These are phyloP conservation scores for Heliconius sara DNA, from an alignment of 2,888 invertebrate species.

Conservation along the genomic window DNA sequence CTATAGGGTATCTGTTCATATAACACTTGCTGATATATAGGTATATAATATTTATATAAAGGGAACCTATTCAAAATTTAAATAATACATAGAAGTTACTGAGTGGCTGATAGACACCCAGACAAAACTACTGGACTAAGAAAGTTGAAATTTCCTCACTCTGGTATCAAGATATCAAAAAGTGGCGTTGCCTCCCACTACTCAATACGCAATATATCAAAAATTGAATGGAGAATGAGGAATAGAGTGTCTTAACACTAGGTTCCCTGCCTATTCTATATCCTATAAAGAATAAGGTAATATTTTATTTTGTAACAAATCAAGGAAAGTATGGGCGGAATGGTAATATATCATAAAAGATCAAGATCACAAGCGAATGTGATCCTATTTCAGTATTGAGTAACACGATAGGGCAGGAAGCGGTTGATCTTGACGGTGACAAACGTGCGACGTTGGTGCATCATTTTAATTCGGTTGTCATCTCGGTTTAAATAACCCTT, in stretches of 20 bases:
- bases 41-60: too few species aligned
- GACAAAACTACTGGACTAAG: not conserved
- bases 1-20: too few species aligned
- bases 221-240: not conserved
- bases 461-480: constrained; percentile 47
- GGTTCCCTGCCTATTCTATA: not conserved
- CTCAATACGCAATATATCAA: not conserved
- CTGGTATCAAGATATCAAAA: not conserved
- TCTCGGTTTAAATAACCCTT: constrained; percentile 44
- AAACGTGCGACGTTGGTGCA: constrained; percentile 40
- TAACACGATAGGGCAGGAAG: constrained; percentile 44
- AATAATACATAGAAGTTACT: not conserved
- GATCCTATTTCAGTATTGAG: constrained; percentile 45
- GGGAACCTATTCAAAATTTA: not conserved
- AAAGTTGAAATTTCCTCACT: too few species aligned
- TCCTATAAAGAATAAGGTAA: not conserved
- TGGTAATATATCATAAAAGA: constrained; percentile 18
- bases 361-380: constrained; percentile 35
- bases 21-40: too few species aligned
- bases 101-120: not conserved
- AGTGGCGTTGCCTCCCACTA: not conserved
- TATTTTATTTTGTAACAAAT: not conserved
- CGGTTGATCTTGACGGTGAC: constrained; percentile 45
- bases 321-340: not conserved
- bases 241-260: not conserved